Evolutionary conservation across 1,140 invertebrate species (phyloP).

Genomic region (Drosophila subobscura): DNA sequence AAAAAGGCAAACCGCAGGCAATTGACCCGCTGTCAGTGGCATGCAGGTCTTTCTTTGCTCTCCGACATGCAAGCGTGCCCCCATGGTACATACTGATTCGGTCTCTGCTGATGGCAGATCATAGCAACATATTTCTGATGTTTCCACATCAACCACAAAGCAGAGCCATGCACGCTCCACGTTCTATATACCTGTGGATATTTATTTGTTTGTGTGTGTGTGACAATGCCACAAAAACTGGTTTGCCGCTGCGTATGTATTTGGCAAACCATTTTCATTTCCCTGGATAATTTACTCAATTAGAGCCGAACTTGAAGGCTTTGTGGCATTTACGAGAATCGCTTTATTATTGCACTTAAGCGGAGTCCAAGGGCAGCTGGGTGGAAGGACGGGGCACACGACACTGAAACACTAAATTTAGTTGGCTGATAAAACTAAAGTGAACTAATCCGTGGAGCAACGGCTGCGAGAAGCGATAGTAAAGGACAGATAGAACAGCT

Average conservation of each 20-base stretch:
- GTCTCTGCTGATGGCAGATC: conserved; percentile 9
- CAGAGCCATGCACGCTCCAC: conserved; percentile 14
- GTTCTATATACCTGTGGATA: conserved; percentile 2
- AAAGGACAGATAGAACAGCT: no score
- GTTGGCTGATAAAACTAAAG: conserved; percentile 59
- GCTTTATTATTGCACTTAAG: conserved; percentile 77
- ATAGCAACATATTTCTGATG: conserved; percentile 46
- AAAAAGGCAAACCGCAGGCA: conserved; percentile 55
- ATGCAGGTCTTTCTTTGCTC: conserved; percentile 44
- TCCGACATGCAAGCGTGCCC: no score
- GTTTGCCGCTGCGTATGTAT: conserved; percentile 38
- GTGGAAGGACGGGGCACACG: conserved; percentile 1
- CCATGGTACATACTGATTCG: background rate
- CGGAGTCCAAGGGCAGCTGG: conserved; percentile 1
- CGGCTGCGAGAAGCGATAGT: background rate
- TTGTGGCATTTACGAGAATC: conserved; percentile 78
- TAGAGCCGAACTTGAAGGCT: conserved; percentile 74
- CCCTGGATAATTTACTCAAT: conserved; percentile 78
- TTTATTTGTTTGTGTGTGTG: conserved; percentile 4
- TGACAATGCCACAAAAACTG: conserved; percentile 41
- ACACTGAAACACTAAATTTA: conserved; percentile 33
- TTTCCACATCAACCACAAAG: conserved; percentile 49
- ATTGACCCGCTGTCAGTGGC: conserved; percentile 35
- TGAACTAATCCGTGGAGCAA: conserved; percentile 13
- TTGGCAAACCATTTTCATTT: conserved; percentile 67